Base-by-base conservation (phyloP, 2,888 invertebrate genomes). In the Sabellastarte sp. region DNA sequence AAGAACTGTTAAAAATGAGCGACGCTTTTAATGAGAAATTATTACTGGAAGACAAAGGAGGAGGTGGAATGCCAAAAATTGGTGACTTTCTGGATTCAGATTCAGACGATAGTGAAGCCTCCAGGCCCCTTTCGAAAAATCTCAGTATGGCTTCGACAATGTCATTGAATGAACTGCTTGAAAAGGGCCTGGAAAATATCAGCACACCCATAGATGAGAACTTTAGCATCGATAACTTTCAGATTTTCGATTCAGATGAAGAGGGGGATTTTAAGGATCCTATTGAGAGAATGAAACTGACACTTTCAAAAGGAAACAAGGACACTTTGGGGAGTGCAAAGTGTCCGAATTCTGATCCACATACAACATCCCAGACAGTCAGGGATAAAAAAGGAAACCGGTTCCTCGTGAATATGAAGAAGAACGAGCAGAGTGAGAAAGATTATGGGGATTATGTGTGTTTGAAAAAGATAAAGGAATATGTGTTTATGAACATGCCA, bases 131-230 rank as follows among this genome's bases (percentile, higher is more conserved):
- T 57, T 76, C 77, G 2, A 59, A 75, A 41, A 73, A 76, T 50
- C 75, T 71, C 62, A 77, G 78, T 66, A 71, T 73, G 10, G 76
- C 76, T 20, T 81, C 81, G 1, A 77, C 78, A 2, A 74, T 79
- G 28, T 81, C 81, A 3, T 69, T 80, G 4, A 80, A 77, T 60
- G 80, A 81, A 63, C 64, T 81, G 26, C 70, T 81, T 5, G 80
- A 80, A 60, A 31, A 63, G 24, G 67, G 62, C 30, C 29, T 66
- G n/a, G 62, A 60, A n/a, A 61, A 60, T 2, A 30, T 63, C 32
- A 59, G 60, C 15, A 65, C 65, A 26, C 53, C 53, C 5, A 26
- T 5, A 24, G 53, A 53, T 26, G 53, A 53, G 20, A n/a, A 10
- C 5, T 53, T 53, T 26, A 53, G 53, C 26, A 15, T 53, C 5